Evolutionary conservation across 2,113 vertebrate species (phyloP).

Genomic region (Myrmecophaga tridactyla): DNA sequence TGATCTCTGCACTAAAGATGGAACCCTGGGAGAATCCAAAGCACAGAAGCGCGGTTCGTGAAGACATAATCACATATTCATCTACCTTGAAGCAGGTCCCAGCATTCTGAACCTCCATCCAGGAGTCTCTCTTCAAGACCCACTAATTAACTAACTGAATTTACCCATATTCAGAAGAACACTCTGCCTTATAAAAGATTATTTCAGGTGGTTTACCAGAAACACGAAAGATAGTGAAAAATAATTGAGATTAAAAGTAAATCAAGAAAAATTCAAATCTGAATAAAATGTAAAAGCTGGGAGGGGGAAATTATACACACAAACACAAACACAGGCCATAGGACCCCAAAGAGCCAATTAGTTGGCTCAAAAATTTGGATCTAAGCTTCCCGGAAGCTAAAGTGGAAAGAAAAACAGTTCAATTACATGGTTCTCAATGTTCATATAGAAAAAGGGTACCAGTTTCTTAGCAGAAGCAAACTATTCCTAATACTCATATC

Average conservation of each 20-base stretch:
- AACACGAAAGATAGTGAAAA: neutral
- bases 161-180: neutral
- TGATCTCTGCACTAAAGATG: neutral
- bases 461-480: neutral
- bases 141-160: neutral
- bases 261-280: neutral
- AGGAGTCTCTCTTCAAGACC: neutral
- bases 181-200: neutral
- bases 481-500: neutral
- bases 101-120: neutral
- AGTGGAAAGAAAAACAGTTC: neutral
- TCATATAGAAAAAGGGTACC: neutral
- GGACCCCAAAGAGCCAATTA: neutral
- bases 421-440: fast-evolving
- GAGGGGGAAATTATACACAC: neutral
- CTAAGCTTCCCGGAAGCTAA: neutral
- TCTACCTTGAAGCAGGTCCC: neutral
- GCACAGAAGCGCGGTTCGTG: neutral
- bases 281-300: neutral
- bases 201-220: neutral
- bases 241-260: neutral
- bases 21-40: neutral
- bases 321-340: neutral
- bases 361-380: neutral
- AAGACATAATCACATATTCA: neutral